Evolutionary conservation across 2,888 invertebrate species (phyloP).

Genomic region (Spilosoma lubricipeda): DNA sequence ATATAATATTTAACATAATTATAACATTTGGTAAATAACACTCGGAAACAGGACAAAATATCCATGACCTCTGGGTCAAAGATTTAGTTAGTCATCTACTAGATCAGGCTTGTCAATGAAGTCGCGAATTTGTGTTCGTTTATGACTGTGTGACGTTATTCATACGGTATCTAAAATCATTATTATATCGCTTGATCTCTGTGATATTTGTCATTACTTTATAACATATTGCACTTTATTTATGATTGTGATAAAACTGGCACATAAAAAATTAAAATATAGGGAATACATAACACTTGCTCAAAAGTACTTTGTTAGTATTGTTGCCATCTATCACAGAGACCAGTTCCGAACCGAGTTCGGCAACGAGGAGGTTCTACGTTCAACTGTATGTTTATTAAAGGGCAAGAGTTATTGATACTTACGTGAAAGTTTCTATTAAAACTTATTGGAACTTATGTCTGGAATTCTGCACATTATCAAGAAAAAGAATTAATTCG

Average conservation of each 20-base stretch:
- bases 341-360: too few species aligned
- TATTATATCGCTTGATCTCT: too few species aligned
- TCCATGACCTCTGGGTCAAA: not conserved
- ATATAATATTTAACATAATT: not conserved
- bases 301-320: too few species aligned
- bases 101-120: not conserved
- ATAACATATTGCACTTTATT: too few species aligned
- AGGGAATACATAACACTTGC: too few species aligned
- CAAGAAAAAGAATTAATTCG: not conserved
- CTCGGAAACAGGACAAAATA: not conserved
- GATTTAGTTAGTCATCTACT: not conserved
- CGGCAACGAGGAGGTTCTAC: too few species aligned
- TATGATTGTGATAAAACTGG: too few species aligned
- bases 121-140: not conserved
- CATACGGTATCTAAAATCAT: not conserved
- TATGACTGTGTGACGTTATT: not conserved
- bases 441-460: not conserved
- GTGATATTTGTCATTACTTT: too few species aligned
- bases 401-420: not conserved
- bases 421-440: not conserved
- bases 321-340: too few species aligned
- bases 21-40: not conserved
- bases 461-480: not conserved
- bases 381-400: too few species aligned
- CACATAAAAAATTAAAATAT: too few species aligned